Conservation (phyloP, 2,888 invertebrate species). For the Mesorhabditis sp. region DNA sequence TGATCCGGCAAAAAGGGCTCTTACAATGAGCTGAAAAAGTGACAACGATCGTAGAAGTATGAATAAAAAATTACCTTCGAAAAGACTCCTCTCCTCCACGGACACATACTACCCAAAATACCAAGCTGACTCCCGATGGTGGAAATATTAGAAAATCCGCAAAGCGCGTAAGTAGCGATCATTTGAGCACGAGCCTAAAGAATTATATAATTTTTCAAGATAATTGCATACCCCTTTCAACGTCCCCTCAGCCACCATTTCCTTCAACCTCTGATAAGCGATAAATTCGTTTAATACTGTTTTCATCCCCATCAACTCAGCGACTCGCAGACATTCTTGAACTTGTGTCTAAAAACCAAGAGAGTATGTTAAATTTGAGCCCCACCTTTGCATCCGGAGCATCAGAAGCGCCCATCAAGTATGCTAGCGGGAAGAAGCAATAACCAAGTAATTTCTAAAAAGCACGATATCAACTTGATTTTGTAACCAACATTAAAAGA, state of each 20-base stretch:
- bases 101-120: slow-evolving; percentile 34
- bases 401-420: slow-evolving; percentile 46
- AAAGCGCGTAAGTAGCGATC: slow-evolving; percentile 60
- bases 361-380: neutral
- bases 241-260: slow-evolving; percentile 18
- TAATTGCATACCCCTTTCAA: neutral
- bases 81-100: slow-evolving; percentile 28
- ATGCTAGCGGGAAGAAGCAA: slow-evolving; percentile 44
- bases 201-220: neutral
- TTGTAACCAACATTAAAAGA: neutral
- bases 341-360: slow-evolving; percentile 18
- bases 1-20: slow-evolving; percentile 37
- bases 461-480: neutral
- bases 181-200: slow-evolving; percentile 37
- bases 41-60: neutral
- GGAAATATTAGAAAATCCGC: slow-evolving; percentile 62
- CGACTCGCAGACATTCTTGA: slow-evolving; percentile 37
- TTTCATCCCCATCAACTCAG: slow-evolving; percentile 51
- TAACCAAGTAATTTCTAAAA: slow-evolving; percentile 37
- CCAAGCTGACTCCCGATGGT: slow-evolving; percentile 61
- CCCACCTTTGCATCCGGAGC: slow-evolving; percentile 26
- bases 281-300: slow-evolving; percentile 53
- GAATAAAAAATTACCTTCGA: slow-evolving; percentile 23
- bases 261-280: slow-evolving; percentile 42
- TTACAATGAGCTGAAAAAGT: slow-evolving; percentile 19